phyloP scores from a whole-genome alignment of 2,888 invertebrate species.

The Xiphydria camelus region DNA sequence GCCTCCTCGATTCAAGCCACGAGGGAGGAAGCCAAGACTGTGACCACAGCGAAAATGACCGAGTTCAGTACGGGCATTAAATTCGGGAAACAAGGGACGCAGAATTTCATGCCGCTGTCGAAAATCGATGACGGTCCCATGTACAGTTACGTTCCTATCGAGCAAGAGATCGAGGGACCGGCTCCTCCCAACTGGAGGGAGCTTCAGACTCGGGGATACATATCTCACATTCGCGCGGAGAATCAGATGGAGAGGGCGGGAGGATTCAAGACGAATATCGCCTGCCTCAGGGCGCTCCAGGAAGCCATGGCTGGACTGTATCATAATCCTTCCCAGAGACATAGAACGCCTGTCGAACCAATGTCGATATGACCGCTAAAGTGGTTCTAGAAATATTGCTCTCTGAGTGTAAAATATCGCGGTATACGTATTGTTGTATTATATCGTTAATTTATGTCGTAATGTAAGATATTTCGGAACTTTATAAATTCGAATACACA shows the following conservation, averaged over 20 bases:
- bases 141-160: constrained; percentile 68
- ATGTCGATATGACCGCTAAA: constrained; percentile 30
- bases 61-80: constrained; percentile 88
- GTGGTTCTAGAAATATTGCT: constrained; percentile 14
- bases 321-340: constrained; percentile 47
- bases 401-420: no score
- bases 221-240: constrained; percentile 75
- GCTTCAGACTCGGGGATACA: constrained; percentile 70
- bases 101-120: constrained; percentile 70
- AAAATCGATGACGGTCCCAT: constrained; percentile 77
- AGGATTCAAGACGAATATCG: constrained; percentile 80
- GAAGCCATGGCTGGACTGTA: constrained; percentile 84
- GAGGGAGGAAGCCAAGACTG: constrained; percentile 64
- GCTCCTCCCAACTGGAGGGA: constrained; percentile 67
- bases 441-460: no score
- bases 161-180: constrained; percentile 68
- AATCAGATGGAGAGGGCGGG: constrained; percentile 79
- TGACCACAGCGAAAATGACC: constrained; percentile 62
- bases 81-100: constrained; percentile 69
- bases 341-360: constrained; percentile 31
- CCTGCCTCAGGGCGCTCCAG: constrained; percentile 84
- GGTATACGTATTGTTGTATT: no score
- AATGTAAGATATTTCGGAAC: no score
- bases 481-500: no score
- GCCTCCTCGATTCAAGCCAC: constrained; percentile 70